These are phyloP conservation scores for Euura saliciscinereae DNA, from an alignment of 1,140 invertebrate species.

Conservation along the genomic window DNA sequence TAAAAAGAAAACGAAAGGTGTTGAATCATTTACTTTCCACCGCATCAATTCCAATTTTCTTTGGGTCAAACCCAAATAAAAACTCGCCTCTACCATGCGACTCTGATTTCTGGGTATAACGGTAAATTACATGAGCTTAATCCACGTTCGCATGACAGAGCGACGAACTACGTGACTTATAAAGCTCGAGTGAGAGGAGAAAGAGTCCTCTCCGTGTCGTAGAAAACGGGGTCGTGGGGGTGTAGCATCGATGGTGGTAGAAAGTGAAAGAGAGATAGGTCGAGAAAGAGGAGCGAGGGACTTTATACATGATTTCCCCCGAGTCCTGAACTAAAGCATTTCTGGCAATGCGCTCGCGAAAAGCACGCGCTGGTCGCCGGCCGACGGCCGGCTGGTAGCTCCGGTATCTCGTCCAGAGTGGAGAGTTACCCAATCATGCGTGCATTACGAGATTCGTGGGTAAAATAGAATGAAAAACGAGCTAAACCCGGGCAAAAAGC, in stretches of 20 bases:
- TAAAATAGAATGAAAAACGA: background rate
- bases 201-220: background rate
- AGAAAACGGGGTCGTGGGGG: background rate
- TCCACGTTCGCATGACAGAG: background rate
- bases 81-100: too few relatives aligned
- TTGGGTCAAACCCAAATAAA: too few relatives aligned
- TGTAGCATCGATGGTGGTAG: slow-evolving; percentile 1
- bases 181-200: background rate
- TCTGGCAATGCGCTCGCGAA: slow-evolving; percentile 38
- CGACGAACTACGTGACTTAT: background rate
- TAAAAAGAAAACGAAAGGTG: too few relatives aligned
- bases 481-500: background rate
- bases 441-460: slow-evolving; percentile 38
- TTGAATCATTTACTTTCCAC: too few relatives aligned
- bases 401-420: slow-evolving; percentile 39
- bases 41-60: too few relatives aligned
- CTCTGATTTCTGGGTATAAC: too few relatives aligned
- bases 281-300: slow-evolving; percentile 26
- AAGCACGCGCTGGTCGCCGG: background rate
- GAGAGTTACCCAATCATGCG: slow-evolving; percentile 43
- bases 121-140: background rate
- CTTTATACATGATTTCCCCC: slow-evolving; percentile 50
- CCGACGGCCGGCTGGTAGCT: slow-evolving; percentile 26
- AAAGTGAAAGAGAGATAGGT: slow-evolving; percentile 25
- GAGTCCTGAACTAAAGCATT: slow-evolving; percentile 48